Evolutionary conservation across 1,140 invertebrate genomes (phyloP).

Genomic region (Sitodiplosis mosellana): DNA sequence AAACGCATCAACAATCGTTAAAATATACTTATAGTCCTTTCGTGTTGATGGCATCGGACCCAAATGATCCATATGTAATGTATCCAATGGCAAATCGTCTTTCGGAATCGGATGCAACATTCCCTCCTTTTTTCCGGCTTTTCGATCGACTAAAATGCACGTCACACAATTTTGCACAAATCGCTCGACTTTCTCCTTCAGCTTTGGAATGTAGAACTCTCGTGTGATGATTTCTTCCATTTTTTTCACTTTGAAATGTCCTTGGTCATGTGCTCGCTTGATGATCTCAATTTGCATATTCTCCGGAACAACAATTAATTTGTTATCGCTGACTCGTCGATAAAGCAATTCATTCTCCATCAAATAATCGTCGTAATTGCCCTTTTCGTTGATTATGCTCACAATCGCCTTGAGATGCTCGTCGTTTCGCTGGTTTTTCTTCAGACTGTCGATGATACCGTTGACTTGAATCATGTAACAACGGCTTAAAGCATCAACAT

Average conservation of each 20-base stretch:
- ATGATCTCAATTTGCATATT: conserved; percentile 15
- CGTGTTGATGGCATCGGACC: conserved; percentile 19
- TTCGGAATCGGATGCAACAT: conserved; percentile 15
- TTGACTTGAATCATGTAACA: no score
- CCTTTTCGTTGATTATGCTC: conserved; percentile 9
- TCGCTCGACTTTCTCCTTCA: conserved; percentile 15
- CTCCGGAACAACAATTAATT: conserved; percentile 14
- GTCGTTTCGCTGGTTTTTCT: no score
- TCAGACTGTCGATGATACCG: no score
- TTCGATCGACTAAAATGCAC: conserved; percentile 13
- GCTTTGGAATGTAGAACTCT: conserved; percentile 22
- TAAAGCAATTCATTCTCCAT: conserved; percentile 12
- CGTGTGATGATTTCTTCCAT: conserved; percentile 17
- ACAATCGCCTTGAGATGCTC: no score
- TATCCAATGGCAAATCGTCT: conserved; percentile 11
- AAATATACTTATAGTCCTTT: conserved; percentile 24
- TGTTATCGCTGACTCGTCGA: conserved; percentile 8
- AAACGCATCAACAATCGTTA: conserved; percentile 22
- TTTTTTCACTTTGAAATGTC: conserved; percentile 23
- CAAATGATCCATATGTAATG: conserved; percentile 9
- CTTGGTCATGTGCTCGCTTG: conserved; percentile 14
- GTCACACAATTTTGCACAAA: conserved; percentile 15
- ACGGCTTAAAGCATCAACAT: not conserved
- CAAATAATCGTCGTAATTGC: conserved; percentile 10
- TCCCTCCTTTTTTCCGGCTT: conserved; percentile 24